Evolutionary conservation across 2,888 invertebrate genomes (phyloP).

Genomic region (Eristalis intricaria): DNA sequence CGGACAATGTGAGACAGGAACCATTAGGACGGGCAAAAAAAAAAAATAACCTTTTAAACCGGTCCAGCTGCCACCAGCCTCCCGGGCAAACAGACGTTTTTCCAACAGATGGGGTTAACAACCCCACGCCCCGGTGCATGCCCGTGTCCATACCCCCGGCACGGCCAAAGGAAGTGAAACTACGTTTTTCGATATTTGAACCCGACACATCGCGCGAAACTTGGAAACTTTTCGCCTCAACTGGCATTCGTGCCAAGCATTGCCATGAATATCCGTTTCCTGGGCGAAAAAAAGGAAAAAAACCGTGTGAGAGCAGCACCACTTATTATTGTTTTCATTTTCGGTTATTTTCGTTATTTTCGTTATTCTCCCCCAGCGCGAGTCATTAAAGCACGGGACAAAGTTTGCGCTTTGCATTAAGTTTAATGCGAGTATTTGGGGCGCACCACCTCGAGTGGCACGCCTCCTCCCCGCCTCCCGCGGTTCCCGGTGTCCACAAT

Average conservation of each 20-base stretch:
- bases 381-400: slow-evolving; percentile 46
- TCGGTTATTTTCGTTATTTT: neutral
- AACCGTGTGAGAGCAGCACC: neutral
- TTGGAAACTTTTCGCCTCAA: slow-evolving; percentile 23
- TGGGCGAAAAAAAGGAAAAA: neutral
- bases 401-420: slow-evolving; percentile 45
- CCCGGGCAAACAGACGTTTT: neutral
- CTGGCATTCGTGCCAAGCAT: slow-evolving; percentile 14
- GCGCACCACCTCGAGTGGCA: slow-evolving; percentile 1
- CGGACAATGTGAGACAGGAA: neutral
- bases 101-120: neutral
- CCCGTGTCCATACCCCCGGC: neutral
- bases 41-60: neutral
- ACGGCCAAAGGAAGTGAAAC: neutral
- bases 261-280: neutral
- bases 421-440: slow-evolving; percentile 17
- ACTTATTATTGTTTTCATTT: neutral
- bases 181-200: slow-evolving; percentile 14
- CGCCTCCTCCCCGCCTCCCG: too few species aligned
- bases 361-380: slow-evolving; percentile 9
- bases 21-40: neutral
- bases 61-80: neutral
- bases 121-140: neutral
- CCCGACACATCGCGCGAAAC: slow-evolving; percentile 1
- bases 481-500: too few species aligned